Evolutionary conservation across 30 jellyfish, hydroid and myxozoan genomes (phyloP).

Genomic region (Hydractinia symbiolongicarpus): DNA sequence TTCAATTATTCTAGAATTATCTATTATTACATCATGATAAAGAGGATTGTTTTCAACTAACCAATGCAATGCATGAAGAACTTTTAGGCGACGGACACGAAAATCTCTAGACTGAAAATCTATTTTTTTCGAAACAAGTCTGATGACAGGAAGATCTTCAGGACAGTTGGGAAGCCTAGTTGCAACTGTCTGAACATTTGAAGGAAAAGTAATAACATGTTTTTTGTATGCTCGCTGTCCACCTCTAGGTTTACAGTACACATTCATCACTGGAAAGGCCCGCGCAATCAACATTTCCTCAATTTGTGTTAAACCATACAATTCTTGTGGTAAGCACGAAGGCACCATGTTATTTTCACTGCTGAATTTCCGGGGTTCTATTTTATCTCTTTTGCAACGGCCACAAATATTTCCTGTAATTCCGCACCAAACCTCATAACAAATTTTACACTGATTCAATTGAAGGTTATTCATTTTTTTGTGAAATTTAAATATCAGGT

Average conservation of each 20-base stretch:
- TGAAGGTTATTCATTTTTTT: not conserved
- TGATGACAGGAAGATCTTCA: slow-evolving; percentile 28
- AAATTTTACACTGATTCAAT: slow-evolving; percentile 27
- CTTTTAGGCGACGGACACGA: slow-evolving; percentile 22
- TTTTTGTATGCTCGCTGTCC: slow-evolving; percentile 23
- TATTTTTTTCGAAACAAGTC: not conserved
- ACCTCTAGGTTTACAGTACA: too few relatives aligned
- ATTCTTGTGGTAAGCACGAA: slow-evolving; percentile 29
- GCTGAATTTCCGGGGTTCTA: slow-evolving; percentile 25
- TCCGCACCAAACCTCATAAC: slow-evolving; percentile 35
- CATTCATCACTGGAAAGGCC: not conserved
- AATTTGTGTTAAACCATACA: not conserved
- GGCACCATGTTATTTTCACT: slow-evolving; percentile 37
- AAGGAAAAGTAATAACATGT: slow-evolving; percentile 34
- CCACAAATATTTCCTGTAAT: slow-evolving; percentile 13
- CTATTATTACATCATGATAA: slow-evolving; percentile 6
- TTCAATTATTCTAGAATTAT: not conserved
- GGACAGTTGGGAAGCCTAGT: slow-evolving; percentile 32
- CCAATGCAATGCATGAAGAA: slow-evolving; percentile 20
- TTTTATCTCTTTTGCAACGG: slow-evolving; percentile 26
- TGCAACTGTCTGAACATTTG: slow-evolving; percentile 24
- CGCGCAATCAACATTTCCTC: slow-evolving; percentile 33
- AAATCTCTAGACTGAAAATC: slow-evolving; percentile 16
- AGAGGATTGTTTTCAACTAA: slow-evolving; percentile 21
- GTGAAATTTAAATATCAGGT: not conserved